phyloP scores from a whole-genome alignment of 2,888 invertebrate genomes.

The Andrena haemorrhoa region DNA sequence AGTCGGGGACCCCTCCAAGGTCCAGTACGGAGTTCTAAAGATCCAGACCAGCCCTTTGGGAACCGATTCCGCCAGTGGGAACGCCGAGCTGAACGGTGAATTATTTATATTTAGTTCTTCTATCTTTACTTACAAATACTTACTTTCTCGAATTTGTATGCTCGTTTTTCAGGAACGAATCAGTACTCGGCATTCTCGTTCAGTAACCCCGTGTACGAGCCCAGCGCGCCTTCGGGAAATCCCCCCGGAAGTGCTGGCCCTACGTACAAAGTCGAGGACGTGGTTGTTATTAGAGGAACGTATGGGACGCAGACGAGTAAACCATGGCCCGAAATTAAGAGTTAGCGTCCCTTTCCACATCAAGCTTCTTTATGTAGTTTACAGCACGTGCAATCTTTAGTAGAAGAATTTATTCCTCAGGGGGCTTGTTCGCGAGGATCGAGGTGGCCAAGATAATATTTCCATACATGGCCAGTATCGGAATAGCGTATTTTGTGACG shows the following conservation, averaged over 20 bases:
- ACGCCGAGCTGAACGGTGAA: constrained; percentile 77
- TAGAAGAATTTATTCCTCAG: constrained; percentile 84
- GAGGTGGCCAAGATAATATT: constrained; percentile 94
- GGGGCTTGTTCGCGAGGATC: constrained; percentile 90
- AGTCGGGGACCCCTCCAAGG: constrained; percentile 84
- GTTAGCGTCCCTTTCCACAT: constrained; percentile 65
- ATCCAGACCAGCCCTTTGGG: constrained; percentile 89
- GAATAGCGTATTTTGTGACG: constrained; percentile 95
- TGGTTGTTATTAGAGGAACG: constrained; percentile 88
- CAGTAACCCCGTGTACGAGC: constrained; percentile 94
- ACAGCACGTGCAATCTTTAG: not conserved
- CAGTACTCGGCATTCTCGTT: constrained; percentile 89
- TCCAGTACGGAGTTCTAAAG: constrained; percentile 91
- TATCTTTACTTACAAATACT: not conserved
- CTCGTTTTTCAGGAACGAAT: constrained; percentile 83
- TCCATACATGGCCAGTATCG: constrained; percentile 96
- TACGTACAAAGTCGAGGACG: constrained; percentile 91
- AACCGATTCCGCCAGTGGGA: constrained; percentile 75
- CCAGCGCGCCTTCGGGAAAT: constrained; percentile 87
- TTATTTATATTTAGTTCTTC: not conserved
- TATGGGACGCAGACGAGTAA: constrained; percentile 83
- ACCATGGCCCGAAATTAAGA: constrained; percentile 86
- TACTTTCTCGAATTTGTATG: not conserved
- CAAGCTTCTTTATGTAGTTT: not conserved
- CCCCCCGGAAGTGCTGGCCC: constrained; percentile 85